Evolutionary conservation across 1,140 invertebrate species (phyloP).

Genomic region (Bombus confusus): DNA sequence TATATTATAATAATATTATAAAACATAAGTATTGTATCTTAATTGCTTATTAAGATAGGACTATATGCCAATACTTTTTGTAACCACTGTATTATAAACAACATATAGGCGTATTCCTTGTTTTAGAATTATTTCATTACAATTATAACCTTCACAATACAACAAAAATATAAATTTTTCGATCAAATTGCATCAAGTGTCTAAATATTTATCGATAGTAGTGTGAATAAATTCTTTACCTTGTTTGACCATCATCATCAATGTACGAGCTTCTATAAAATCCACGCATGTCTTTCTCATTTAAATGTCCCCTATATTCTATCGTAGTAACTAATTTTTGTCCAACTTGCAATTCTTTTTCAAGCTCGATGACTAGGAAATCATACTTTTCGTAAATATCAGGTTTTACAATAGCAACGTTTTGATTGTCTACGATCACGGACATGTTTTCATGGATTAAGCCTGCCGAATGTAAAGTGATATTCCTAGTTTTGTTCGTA

Average conservation of each 20-base stretch:
- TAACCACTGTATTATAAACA: no score
- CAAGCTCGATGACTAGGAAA: conserved; percentile 75
- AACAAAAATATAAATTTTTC: no score
- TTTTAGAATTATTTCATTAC: no score
- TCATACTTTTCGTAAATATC: not conserved
- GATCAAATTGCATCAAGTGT: not conserved
- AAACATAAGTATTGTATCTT: no score
- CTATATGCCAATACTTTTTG: no score
- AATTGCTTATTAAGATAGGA: no score
- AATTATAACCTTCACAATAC: no score
- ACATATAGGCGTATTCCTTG: no score
- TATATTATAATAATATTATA: no score
- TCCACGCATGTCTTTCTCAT: conserved; percentile 85
- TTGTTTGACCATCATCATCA: conserved; percentile 75
- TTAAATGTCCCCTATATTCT: conserved; percentile 82
- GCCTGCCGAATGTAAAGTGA: conserved; percentile 83
- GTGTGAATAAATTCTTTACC: conserved; percentile 65
- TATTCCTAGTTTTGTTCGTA: conserved; percentile 75
- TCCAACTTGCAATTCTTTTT: conserved; percentile 66
- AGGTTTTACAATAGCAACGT: not conserved
- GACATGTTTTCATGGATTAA: conserved; percentile 64
- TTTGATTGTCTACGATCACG: conserved; percentile 36
- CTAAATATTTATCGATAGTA: no score
- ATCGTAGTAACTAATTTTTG: conserved; percentile 79
- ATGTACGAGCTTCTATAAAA: conserved; percentile 92